Evolutionary conservation across 2,888 invertebrate genomes (phyloP).

Genomic region (Timema cristinae): DNA sequence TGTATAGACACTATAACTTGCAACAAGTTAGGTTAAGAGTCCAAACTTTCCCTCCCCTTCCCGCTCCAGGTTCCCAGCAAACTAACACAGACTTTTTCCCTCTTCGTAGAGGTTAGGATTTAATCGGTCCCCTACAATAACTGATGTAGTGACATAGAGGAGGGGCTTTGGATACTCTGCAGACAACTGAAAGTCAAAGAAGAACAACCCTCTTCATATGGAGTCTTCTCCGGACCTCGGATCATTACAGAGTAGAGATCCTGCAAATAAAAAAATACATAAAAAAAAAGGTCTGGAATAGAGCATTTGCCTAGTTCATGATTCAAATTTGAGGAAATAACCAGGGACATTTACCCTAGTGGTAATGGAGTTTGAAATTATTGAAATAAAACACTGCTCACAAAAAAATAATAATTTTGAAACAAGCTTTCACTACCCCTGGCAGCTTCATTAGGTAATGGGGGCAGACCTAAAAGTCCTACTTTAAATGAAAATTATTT

Average conservation of each 20-base stretch:
- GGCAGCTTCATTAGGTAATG: too few species aligned
- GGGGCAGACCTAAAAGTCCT: too few species aligned
- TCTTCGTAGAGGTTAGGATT: conserved; percentile 97
- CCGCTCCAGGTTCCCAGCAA: conserved; percentile 95
- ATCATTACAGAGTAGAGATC: conserved; percentile 92
- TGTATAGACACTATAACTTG: conserved; percentile 95
- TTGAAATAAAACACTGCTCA: too few species aligned
- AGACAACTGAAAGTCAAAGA: conserved; percentile 91
- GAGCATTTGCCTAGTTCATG: too few species aligned
- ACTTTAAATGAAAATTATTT: too few species aligned
- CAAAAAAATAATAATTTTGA: too few species aligned
- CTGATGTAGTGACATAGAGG: conserved; percentile 91
- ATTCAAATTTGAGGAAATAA: too few species aligned
- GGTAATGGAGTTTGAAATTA: too few species aligned
- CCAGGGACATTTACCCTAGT: too few species aligned
- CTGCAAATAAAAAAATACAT: conserved; percentile 37
- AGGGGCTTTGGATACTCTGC: conserved; percentile 82
- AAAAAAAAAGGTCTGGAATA: background rate
- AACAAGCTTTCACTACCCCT: too few species aligned
- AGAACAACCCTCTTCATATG: conserved; percentile 94
- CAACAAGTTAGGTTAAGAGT: conserved; percentile 72
- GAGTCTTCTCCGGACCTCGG: conserved; percentile 84
- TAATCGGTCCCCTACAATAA: conserved; percentile 83
- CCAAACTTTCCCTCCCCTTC: conserved; percentile 93
- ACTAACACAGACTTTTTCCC: conserved; percentile 88